Evolutionary conservation across 2,797 vertebrate species (phyloP), one percentile per base, ranked within the genome.

Genomic region (Propithecus perrieri): DNA sequence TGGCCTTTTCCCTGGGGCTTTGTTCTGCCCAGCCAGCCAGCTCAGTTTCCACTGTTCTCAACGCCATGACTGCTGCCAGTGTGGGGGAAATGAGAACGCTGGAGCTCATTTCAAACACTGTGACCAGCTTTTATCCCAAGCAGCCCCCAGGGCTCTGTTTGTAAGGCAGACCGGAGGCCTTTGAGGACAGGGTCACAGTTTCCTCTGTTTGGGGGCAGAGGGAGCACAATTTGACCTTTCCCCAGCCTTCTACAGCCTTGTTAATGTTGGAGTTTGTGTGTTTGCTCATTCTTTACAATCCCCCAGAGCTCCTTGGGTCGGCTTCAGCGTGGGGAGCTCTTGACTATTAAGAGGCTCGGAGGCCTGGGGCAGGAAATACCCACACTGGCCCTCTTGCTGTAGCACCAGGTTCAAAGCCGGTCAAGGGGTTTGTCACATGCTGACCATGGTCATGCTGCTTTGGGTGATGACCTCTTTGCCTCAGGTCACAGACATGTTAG

Each of bases 161-260:
- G 63, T 33, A 63, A 95, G 41, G 89, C 28, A 22, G 50, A 55
- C 46, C 38, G 20, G 55, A 92, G 46, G 15, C 95, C 85, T 96
- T 30, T 78, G 95, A 92, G 88, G 88, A 87, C 91, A 43, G 86
- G 95, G 96, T 97, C 96, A 91, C 17, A 9, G 15, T 72, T 98
- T 98, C 91, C 89, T 95, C 76, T 96, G 92, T 96, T 80, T 95
- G 84, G 65, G 87, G 95, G 96, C 92, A 96, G 50, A 72, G 76
- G 93, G 65, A 96, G 65, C 0, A 85, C 0, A 95, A n/a, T 72
- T 71, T 93, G 96, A 93, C 96, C 96, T 95, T 89, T 79, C 63
- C 61, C 38, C 0, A 0, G 71, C 89, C 92, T 89, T 91, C 80
- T 80, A 76, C 10, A 35, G 46, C 43, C 96, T 93, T 78, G 97